These are phyloP conservation scores for Melanotaenia trifasciata DNA, from an alignment of 2,797 vertebrate species.

Conservation along the genomic window DNA sequence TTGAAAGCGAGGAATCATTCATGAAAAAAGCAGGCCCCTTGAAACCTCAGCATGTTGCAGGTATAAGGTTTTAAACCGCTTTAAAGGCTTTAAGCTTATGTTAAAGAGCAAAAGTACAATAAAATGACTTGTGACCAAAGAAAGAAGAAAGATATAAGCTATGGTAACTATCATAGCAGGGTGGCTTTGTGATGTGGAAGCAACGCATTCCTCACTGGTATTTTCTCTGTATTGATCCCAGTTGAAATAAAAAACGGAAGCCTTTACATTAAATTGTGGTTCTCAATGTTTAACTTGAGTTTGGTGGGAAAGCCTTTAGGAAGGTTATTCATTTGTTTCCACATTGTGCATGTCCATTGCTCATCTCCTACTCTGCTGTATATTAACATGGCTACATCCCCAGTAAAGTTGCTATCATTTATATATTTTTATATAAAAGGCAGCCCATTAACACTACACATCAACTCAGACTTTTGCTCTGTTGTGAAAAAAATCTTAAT, in stretches of 20 bases:
- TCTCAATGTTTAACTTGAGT: neutral
- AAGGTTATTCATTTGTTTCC: neutral
- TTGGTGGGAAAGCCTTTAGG: neutral
- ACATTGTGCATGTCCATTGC: neutral
- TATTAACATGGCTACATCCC: neutral
- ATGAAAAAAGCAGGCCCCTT: slow-evolving; percentile 92
- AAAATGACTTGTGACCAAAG: neutral
- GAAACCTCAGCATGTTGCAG: slow-evolving; percentile 93
- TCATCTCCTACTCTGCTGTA: no score
- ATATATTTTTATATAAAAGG: neutral
- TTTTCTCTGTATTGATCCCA: no score
- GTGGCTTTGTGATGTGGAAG: neutral
- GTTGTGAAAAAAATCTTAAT: neutral
- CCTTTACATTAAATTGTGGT: neutral
- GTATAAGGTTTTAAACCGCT: slow-evolving; percentile 69
- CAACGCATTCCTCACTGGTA: neutral
- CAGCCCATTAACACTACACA: neutral
- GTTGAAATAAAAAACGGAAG: neutral
- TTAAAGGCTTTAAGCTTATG: neutral
- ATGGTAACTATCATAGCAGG: neutral
- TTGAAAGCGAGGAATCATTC: slow-evolving; percentile 90
- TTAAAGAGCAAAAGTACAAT: neutral
- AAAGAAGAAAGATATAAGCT: neutral
- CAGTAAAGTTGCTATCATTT: neutral
- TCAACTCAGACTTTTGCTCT: neutral